Evolutionary conservation across 2,797 vertebrate genomes (phyloP), one percentile per base, ranked within the genome.

Genomic region (Helarctos malayanus): DNA sequence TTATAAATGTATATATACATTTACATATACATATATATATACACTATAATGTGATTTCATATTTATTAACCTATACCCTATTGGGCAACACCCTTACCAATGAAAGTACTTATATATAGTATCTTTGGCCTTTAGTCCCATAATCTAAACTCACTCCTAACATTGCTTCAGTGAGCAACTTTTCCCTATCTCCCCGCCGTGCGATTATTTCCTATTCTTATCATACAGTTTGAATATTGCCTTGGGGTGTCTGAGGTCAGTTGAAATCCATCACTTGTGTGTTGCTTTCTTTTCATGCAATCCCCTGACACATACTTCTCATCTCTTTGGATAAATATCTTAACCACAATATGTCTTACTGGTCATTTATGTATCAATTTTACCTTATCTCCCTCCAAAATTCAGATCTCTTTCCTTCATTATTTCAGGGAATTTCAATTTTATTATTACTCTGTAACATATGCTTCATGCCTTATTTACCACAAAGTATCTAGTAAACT

Each of bases 371-470:
- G 0, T 23, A 68, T 79, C 45, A 23, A 69, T 88, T 85, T 76
- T 68, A 45, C 23, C 5, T 73, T 18, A 18, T 27, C 69, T 49
- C 1, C 2, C 2, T 52, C 3, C 9, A 32, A 61, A 65, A 49
- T 81, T 91, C 19, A 78, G 2, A 73, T 76, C 47, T 93, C 11
- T 79, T 76, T 45, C 18, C 9, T 32, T 82, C 12, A 52, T 94
- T 49, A 95, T 65, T 96, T 63, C 45, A 87, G 8, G 21, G 2
- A 95, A 87, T 47, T 90, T 95, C 86, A 89, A 69, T 18, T 59
- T 54, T n/a, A 63, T 73, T 78, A 11, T 75, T 95, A 63, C 38
- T 83, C 7, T 29, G 5, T 85, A 78, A 47, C 2, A 61, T 23
- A 10, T 76, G 18, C 7, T 35, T 81, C 18, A 71, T 1, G 78